Conservation (phyloP, 2,888 invertebrate species). For the Eurois occulta region DNA sequence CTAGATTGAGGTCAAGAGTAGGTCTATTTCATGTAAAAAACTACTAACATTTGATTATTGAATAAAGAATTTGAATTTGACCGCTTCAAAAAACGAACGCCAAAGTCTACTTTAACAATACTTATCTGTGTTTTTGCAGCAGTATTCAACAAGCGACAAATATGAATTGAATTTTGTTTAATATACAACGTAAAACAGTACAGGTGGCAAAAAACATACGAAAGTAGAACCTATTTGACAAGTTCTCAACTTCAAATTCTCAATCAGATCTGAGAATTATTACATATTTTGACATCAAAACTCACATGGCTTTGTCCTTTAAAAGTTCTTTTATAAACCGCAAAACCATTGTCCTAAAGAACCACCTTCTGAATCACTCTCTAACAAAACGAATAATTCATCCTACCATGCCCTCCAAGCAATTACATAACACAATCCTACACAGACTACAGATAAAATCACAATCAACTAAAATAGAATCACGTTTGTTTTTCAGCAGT, state of each 20-base stretch:
- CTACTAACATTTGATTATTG: no score
- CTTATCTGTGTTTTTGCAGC: background rate
- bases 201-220: background rate
- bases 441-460: conserved; percentile 58
- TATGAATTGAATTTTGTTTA: background rate
- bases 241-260: background rate
- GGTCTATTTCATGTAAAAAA: no score
- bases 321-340: background rate
- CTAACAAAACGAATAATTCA: background rate
- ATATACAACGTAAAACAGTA: background rate
- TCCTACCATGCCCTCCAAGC: background rate
- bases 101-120: background rate
- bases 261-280: background rate
- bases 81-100: background rate
- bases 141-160: background rate
- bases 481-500: conserved; percentile 61
- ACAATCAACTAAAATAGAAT: conserved; percentile 60
- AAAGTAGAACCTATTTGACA: background rate
- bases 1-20: no score
- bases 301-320: background rate
- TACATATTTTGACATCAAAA: background rate
- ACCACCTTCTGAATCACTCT: background rate
- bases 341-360: background rate
- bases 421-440: conserved; percentile 28
- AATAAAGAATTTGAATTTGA: background rate